Conservation (phyloP, 2,797 vertebrate genomes). For the Gymnoscopelus microlampas region DNA sequence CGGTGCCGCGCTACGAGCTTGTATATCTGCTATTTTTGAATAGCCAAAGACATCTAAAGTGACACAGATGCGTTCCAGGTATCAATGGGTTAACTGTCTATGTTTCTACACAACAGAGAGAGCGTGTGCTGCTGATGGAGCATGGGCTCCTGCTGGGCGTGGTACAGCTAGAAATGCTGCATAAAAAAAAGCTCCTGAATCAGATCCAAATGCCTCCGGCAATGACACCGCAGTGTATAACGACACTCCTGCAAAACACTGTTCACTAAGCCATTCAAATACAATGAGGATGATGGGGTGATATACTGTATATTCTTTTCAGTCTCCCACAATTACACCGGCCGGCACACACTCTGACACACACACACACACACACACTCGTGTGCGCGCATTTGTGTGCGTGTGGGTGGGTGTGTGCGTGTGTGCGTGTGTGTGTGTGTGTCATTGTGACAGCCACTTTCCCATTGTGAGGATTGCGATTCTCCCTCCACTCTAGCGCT, state of each 20-base stretch:
- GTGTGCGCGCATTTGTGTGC: background rate
- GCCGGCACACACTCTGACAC: no score
- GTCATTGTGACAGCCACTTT: slow-evolving; percentile 33
- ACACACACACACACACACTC: no score
- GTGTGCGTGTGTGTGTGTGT: slow-evolving; percentile 1
- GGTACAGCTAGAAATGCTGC: slow-evolving; percentile 11
- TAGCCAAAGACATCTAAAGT: no score
- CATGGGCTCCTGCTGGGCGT: slow-evolving; percentile 30
- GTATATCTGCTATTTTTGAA: no score
- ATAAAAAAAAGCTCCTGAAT: slow-evolving; percentile 27
- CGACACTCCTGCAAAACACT: no score
- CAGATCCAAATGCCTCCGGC: slow-evolving; percentile 40
- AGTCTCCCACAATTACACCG: no score
- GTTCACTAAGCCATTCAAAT: no score
- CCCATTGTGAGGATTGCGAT: slow-evolving; percentile 39
- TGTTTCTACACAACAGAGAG: slow-evolving; percentile 17
- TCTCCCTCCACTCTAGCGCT: slow-evolving; percentile 45
- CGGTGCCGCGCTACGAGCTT: no score
- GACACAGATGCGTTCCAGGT: no score
- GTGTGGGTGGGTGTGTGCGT: slow-evolving; percentile 1
- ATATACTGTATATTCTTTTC: no score
- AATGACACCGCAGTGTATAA: slow-evolving; percentile 35
- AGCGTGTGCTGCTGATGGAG: slow-evolving; percentile 23
- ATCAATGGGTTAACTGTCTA: no score
- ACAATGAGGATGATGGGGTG: no score